phyloP scores from a whole-genome alignment of 2,797 vertebrate species.

The Gymnopithys bicolor region DNA sequence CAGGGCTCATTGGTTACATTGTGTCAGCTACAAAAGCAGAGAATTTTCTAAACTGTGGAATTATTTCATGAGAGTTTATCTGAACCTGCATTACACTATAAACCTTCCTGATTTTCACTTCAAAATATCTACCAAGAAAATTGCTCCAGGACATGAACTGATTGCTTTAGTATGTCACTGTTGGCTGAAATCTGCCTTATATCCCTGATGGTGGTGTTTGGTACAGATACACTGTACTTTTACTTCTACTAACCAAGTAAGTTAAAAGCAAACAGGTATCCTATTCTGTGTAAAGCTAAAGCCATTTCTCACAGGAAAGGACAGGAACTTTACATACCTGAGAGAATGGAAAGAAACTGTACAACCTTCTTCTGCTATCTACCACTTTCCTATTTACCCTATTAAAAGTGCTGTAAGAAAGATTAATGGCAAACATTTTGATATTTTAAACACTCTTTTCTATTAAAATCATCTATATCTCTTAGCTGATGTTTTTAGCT shows the following conservation, averaged over 20 bases:
- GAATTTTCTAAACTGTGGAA: conserved; percentile 27
- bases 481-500: neutral
- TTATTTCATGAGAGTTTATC: neutral
- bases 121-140: neutral
- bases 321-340: neutral
- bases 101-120: neutral
- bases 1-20: conserved; percentile 59
- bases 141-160: neutral
- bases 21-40: conserved; percentile 57
- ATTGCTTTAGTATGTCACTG: neutral
- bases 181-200: neutral
- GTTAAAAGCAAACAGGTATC: neutral
- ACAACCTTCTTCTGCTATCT: neutral
- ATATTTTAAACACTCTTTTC: neutral
- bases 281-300: neutral
- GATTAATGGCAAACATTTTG: neutral
- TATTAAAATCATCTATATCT: neutral
- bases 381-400: neutral
- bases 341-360: neutral
- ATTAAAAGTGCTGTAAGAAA: neutral
- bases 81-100: neutral
- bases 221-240: neutral
- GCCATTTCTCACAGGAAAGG: neutral
- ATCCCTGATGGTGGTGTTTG: neutral
- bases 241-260: neutral